These are phyloP conservation scores for Pteropus alecto DNA, from an alignment of 2,113 vertebrate genomes.

Conservation along the genomic window DNA sequence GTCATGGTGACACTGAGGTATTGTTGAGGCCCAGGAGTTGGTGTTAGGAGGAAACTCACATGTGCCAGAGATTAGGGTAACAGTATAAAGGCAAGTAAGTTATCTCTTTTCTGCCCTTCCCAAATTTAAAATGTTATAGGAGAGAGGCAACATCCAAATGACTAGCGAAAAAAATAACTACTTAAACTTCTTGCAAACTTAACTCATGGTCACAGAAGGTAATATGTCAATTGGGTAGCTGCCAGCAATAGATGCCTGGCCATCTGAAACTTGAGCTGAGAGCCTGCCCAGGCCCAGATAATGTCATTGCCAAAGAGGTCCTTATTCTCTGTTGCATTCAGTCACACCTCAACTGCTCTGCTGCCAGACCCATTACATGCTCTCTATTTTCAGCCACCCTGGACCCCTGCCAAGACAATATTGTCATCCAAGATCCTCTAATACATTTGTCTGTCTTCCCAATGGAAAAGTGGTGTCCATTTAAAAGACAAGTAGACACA, in stretches of 20 bases:
- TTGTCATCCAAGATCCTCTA: background rate
- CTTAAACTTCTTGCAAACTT: constrained; percentile 16
- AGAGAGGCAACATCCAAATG: background rate
- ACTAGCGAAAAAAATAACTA: background rate
- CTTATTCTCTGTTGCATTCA: background rate
- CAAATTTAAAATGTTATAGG: background rate
- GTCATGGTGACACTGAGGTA: background rate
- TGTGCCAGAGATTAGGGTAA: background rate
- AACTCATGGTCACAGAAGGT: background rate
- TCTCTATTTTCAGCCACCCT: background rate
- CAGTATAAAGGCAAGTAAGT: background rate
- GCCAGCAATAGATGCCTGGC: background rate
- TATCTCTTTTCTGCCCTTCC: background rate
- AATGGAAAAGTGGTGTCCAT: background rate
- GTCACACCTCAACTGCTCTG: constrained; percentile 12
- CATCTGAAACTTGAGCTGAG: background rate
- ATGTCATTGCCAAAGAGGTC: background rate
- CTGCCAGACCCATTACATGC: background rate
- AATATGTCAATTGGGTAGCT: background rate
- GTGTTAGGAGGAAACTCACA: background rate
- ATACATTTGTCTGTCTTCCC: background rate
- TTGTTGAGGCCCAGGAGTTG: background rate
- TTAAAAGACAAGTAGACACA: constrained; percentile 1
- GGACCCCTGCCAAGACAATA: background rate
- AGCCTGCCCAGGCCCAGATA: background rate